phyloP scores from a whole-genome alignment of 2,888 invertebrate genomes.

The Brachylomia viminalis region DNA sequence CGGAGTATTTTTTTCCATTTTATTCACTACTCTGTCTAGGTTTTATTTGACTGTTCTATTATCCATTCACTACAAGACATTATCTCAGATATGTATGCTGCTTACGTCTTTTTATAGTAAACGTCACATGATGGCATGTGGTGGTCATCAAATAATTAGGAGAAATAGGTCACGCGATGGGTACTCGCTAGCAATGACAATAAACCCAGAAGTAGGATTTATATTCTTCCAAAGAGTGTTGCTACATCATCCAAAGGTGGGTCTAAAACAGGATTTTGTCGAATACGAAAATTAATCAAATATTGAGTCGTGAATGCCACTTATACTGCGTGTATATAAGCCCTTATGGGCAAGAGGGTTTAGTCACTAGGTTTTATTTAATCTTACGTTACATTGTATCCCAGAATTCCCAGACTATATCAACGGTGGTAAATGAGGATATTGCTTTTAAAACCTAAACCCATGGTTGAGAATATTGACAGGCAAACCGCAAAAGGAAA shows the following conservation, averaged over 20 bases:
- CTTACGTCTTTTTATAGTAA: background rate
- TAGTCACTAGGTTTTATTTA: background rate
- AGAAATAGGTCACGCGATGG: background rate
- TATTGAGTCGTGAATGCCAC: background rate
- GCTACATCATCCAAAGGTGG: background rate
- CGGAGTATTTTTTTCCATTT: background rate
- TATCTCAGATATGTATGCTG: background rate
- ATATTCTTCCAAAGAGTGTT: background rate
- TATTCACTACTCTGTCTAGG: background rate
- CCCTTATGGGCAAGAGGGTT: too few species aligned
- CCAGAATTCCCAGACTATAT: background rate
- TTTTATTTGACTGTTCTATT: background rate
- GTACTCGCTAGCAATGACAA: background rate
- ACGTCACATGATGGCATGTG: background rate
- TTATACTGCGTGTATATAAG: background rate
- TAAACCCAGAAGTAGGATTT: too few species aligned
- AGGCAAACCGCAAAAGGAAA: slow-evolving; percentile 18
- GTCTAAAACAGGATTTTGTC: background rate
- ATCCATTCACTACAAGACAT: background rate
- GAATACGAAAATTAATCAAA: background rate
- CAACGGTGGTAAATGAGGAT: background rate
- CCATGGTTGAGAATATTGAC: background rate
- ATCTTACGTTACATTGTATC: background rate
- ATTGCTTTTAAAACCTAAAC: background rate
- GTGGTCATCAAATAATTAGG: slow-evolving; percentile 13